Evolutionary conservation across 2,113 vertebrate species (phyloP).

Genomic region (Panurus biarmicus): DNA sequence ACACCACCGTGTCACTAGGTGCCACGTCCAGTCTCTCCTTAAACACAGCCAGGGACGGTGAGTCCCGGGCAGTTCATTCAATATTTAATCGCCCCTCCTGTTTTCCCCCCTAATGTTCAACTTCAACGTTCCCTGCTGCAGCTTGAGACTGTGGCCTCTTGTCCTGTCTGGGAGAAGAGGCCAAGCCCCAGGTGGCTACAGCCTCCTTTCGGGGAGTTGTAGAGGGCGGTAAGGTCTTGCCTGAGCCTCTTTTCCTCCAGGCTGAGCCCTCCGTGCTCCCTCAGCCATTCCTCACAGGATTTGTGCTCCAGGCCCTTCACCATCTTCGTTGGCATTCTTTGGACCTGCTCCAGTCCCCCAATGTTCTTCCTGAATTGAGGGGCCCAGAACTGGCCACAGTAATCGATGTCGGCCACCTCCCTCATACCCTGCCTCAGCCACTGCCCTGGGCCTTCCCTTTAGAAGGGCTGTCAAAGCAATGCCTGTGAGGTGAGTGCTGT

Average conservation of each 20-base stretch:
- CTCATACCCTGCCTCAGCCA: neutral
- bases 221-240: neutral
- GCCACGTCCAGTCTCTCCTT: too few species aligned
- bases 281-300: neutral
- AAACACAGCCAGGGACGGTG: too few species aligned
- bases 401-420: fast-evolving
- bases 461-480: fast-evolving
- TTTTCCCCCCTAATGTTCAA: neutral
- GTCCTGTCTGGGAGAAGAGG: neutral
- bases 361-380: neutral
- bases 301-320: neutral
- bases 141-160: neutral
- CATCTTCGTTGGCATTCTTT: neutral
- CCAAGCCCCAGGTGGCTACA: neutral
- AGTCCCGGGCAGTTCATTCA: neutral
- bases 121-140: fast-evolving
- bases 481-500: fast-evolving
- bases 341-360: neutral
- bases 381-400: too few species aligned
- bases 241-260: neutral
- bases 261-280: fast-evolving
- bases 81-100: neutral
- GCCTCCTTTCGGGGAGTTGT: neutral
- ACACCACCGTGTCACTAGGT: fast-evolving
- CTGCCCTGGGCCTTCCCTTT: fast-evolving